A percentile compares a stretch with the other conserved stretches of the same genome.
Evolutionary conservation across 1,140 invertebrate genomes (phyloP).

Genomic region (Lordiphosa clarofinis): DNA sequence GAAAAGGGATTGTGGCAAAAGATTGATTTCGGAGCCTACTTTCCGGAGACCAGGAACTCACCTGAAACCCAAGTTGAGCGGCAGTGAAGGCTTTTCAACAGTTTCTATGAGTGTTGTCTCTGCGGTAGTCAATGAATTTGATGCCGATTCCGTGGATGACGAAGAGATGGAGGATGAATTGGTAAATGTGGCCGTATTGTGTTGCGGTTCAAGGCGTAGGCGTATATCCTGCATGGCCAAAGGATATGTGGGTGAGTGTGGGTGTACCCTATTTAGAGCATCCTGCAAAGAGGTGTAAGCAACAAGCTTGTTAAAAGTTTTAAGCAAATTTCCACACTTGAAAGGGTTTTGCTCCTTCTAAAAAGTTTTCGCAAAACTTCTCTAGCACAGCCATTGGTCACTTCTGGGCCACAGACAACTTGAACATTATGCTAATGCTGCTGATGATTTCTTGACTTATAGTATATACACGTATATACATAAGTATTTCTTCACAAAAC

Average conservation of each 20-base stretch:
- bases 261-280: conserved; percentile 32
- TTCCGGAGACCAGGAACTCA: conserved; percentile 6
- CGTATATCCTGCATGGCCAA: conserved; percentile 74
- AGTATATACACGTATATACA: conserved; percentile 1
- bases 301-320: conserved; percentile 45
- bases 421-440: conserved; percentile 47
- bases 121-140: conserved; percentile 21
- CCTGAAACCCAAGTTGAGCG: conserved; percentile 43
- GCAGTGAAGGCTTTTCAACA: conserved; percentile 18
- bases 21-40: no score
- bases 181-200: conserved; percentile 57
- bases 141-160: conserved; percentile 1
- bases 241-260: neutral
- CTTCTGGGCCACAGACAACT: conserved; percentile 36
- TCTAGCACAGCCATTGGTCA: conserved; percentile 2
- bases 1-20: no score
- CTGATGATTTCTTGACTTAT: conserved; percentile 56
- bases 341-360: neutral
- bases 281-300: conserved; percentile 32
- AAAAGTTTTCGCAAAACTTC: conserved; percentile 21
- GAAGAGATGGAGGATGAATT: conserved; percentile 13
- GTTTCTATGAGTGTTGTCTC: conserved; percentile 64
- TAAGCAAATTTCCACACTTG: conserved; percentile 3
- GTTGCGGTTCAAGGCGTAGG: conserved; percentile 67
- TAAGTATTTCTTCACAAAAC: conserved; percentile 27